Evolutionary conservation across 2,888 invertebrate species (phyloP).

Genomic region (Vesta saturnalis): DNA sequence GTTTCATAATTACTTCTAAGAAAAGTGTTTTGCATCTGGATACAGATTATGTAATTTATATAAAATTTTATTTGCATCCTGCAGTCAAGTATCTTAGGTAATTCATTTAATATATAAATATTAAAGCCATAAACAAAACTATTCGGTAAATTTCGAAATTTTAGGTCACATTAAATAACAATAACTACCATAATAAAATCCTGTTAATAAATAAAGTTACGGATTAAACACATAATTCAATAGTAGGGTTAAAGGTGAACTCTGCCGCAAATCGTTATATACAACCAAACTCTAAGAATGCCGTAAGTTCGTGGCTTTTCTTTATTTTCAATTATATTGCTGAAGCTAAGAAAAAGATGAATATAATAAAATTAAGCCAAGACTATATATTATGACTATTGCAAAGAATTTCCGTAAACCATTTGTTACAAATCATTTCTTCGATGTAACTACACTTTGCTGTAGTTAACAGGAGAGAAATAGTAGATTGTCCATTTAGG

Average conservation of each 20-base stretch:
- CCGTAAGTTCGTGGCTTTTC: constrained; percentile 26
- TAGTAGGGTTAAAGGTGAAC: constrained; percentile 37
- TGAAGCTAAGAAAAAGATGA: constrained; percentile 10
- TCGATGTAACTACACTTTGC: no score
- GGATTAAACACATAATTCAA: constrained; percentile 40
- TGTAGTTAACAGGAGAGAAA: not conserved
- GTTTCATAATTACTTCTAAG: no score
- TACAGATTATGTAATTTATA: no score
- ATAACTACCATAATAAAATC: constrained; percentile 31
- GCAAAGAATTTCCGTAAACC: no score
- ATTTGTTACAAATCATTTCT: no score
- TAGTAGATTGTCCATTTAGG: no score
- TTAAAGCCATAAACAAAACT: not conserved
- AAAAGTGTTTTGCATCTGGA: no score
- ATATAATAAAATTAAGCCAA: constrained; percentile 6
- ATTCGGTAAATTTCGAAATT: constrained; percentile 27
- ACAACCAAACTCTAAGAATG: constrained; percentile 26
- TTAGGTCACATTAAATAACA: constrained; percentile 35
- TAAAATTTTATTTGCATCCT: no score
- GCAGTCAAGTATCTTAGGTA: not conserved
- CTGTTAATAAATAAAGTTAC: constrained; percentile 36
- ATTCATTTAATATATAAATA: not conserved
- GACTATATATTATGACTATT: no score
- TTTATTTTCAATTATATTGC: constrained; percentile 17
- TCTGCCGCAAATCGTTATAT: constrained; percentile 39